Evolutionary conservation across 2,797 vertebrate genomes (phyloP).

Genomic region (Chiloscyllium punctatum): DNA sequence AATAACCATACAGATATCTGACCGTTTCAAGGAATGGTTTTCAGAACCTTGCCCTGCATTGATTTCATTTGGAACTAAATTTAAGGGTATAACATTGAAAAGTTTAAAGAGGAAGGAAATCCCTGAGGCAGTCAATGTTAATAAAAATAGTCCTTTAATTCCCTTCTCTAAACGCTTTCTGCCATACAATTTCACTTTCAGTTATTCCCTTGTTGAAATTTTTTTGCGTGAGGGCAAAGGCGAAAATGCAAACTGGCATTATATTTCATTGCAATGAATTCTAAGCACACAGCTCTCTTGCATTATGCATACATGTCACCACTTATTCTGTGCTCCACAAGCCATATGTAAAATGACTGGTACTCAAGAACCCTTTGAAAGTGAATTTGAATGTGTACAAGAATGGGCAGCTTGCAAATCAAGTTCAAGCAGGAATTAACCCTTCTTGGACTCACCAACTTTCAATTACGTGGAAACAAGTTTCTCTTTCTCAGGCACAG

Average conservation of each 20-base stretch:
- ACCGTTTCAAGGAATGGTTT: constrained; percentile 10
- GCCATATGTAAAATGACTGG: constrained; percentile 31
- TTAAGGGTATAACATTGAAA: constrained; percentile 16
- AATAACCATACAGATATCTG: neutral
- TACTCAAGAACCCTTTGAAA: constrained; percentile 23
- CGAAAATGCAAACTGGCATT: constrained; percentile 29
- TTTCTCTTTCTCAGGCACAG: neutral
- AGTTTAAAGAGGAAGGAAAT: constrained; percentile 26
- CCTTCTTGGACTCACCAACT: neutral
- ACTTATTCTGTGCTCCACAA: neutral
- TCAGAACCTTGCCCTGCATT: constrained; percentile 2
- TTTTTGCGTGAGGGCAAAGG: neutral
- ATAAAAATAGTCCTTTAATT: constrained; percentile 31
- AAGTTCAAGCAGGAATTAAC: constrained; percentile 25
- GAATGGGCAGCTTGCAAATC: constrained; percentile 29
- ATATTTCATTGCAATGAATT: constrained; percentile 35
- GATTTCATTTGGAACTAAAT: constrained; percentile 22
- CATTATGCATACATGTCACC: constrained; percentile 34
- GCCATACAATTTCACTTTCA: constrained; percentile 35
- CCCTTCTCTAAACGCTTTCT: constrained; percentile 10
- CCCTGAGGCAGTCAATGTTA: constrained; percentile 24
- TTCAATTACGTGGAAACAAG: neutral
- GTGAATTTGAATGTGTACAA: constrained; percentile 15
- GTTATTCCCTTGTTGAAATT: constrained; percentile 29
- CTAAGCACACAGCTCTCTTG: constrained; percentile 16